Percentiles rank a stretch among this genome's conserved stretches.
phyloP scores from a whole-genome alignment of 2,888 invertebrate genomes.

The Eupithecia exiguata region DNA sequence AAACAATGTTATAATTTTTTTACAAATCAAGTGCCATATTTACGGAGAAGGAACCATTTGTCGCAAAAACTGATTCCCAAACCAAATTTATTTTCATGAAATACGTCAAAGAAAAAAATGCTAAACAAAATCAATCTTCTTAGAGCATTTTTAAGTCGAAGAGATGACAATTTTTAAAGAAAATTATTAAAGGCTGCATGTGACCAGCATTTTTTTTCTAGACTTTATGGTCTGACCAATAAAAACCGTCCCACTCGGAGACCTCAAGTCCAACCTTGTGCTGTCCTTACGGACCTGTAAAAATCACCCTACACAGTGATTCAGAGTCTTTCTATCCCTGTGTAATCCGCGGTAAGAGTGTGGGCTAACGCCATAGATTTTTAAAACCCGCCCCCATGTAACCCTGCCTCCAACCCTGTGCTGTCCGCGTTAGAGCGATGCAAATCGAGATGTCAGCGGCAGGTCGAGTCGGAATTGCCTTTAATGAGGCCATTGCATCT shows the following conservation, averaged over 20 bases:
- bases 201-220: neutral
- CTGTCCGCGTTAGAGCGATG: conserved; percentile 46
- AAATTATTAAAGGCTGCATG: too few relatives aligned
- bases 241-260: neutral
- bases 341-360: too few relatives aligned
- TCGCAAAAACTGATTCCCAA: neutral
- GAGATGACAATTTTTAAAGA: too few relatives aligned
- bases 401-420: conserved; percentile 28
- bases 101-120: neutral
- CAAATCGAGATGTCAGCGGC: conserved; percentile 55
- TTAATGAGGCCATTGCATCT: conserved; percentile 54
- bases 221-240: neutral
- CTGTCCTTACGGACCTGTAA: conserved; percentile 34
- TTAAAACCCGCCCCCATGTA: too few relatives aligned
- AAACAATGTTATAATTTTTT: neutral
- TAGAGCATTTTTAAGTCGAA: too few relatives aligned
- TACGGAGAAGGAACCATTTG: neutral
- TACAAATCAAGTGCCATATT: neutral
- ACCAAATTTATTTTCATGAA: neutral
- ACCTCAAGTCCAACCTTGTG: conserved; percentile 28
- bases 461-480: conserved; percentile 51
- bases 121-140: neutral
- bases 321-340: too few relatives aligned
- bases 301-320: too few relatives aligned
- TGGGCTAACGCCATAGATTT: too few relatives aligned